Evolutionary conservation across 2,113 vertebrate species (phyloP).

Genomic region (Xiphophorus hellerii): DNA sequence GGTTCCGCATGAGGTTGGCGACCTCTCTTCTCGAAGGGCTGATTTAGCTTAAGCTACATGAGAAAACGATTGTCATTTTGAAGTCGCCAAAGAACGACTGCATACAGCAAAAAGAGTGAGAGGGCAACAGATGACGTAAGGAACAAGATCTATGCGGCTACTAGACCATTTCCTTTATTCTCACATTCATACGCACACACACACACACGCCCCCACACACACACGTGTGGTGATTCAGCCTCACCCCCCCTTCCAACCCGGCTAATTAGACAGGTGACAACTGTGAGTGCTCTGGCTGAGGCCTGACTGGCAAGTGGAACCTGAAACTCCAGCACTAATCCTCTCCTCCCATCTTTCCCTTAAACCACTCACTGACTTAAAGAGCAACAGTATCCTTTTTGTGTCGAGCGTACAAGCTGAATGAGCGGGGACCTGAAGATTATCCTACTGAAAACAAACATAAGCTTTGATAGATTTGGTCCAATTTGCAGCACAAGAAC

Average conservation of each 20-base stretch:
- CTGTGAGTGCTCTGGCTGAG: conserved; percentile 63
- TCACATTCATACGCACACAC: conserved; percentile 48
- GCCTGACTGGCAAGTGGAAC: conserved; percentile 69
- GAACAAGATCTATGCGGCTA: conserved; percentile 59
- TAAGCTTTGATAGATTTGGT: conserved; percentile 64
- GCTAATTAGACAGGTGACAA: conserved; percentile 74
- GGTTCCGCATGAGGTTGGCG: conserved; percentile 67
- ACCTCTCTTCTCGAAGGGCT: conserved; percentile 75
- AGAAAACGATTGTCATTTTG: conserved; percentile 68
- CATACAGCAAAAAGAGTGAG: conserved; percentile 37
- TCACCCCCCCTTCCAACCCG: conserved; percentile 37
- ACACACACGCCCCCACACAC: too few species aligned
- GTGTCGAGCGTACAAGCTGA: conserved; percentile 52
- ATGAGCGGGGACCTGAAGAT: conserved; percentile 61
- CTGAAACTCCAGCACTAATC: conserved; percentile 59
- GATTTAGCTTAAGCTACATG: conserved; percentile 69
- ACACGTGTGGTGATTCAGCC: conserved; percentile 46
- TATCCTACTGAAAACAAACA: conserved; percentile 56
- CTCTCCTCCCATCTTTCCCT: conserved; percentile 39
- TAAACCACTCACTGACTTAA: conserved; percentile 46
- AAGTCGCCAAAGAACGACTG: conserved; percentile 53
- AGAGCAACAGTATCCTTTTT: conserved; percentile 62
- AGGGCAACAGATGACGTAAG: conserved; percentile 61
- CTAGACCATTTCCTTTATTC: conserved; percentile 69
- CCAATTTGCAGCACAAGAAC: conserved; percentile 53